Evolutionary conservation across 2,113 vertebrate genomes (phyloP).

Genomic region (Equus przewalskii): DNA sequence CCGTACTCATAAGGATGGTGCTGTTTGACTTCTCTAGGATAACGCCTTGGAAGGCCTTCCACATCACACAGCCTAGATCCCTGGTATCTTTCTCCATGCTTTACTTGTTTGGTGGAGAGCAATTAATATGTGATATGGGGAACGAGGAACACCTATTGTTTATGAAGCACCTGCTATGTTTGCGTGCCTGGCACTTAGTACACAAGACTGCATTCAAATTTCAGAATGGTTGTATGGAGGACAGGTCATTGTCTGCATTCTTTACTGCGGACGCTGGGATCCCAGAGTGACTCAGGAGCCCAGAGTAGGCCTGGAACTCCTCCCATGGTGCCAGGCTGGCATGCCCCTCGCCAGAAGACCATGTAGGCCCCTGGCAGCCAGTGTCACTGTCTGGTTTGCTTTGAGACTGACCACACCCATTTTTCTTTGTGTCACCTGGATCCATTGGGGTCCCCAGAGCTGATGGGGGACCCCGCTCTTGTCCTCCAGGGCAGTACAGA

Average conservation of each 20-base stretch:
- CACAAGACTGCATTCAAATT: not conserved
- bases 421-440: not conserved
- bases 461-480: not conserved
- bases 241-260: not conserved
- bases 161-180: not conserved
- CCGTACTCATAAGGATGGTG: rapidly evolving
- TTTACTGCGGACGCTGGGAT: not conserved
- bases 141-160: not conserved
- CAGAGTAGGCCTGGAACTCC: rapidly evolving
- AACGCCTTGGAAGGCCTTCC: not conserved
- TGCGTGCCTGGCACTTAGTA: not conserved
- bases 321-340: rapidly evolving
- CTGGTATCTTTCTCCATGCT: not conserved
- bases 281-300: not conserved
- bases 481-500: rapidly evolving
- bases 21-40: not conserved
- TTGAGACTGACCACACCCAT: not conserved
- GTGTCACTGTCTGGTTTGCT: not conserved
- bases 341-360: rapidly evolving
- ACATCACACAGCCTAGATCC: rapidly evolving
- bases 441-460: not conserved
- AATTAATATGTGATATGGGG: not conserved
- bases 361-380: rapidly evolving
- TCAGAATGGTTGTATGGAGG: rapidly evolving
- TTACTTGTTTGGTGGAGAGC: not conserved